Evolutionary conservation across 1,140 invertebrate species (phyloP), one percentile per base, ranked within the genome.

Genomic region (Achatina immaculata): DNA sequence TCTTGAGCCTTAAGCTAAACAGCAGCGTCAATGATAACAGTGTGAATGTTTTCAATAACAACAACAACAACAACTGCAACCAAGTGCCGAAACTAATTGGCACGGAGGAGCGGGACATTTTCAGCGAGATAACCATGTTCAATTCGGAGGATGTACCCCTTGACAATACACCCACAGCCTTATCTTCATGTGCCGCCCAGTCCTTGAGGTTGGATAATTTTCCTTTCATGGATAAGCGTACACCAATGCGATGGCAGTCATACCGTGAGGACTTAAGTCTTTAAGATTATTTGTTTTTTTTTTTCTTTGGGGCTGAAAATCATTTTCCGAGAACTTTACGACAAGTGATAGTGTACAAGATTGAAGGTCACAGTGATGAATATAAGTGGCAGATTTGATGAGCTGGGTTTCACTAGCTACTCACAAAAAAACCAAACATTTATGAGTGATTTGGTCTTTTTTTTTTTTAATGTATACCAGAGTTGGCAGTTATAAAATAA

Each of bases 71-170:
- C 48, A 55, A 55, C 19, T 21, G 24, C 48, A 74, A 74, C 43
- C 34, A 71, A 34, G 34, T 42, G 38, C 68, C 68, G 11, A 71
- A 43, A 43, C 4, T 42, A 1, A 71, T 71, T 42, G 38, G 38
- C 42, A 51, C 72, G 31, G 65, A 78, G 19, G 77, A 78, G 43
- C 65, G 43, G 6, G 77, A 78, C 65, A 78, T 78, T 38, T 78
- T 78, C 65, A 78, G 77, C 48, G 38, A 68, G 19, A 48, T 78
- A 34, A 69, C 77, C 7, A 34, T 78, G n/a, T 78, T 78, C 65
- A 68, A 28, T 7, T 40, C 42, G 7, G 77, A 78, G 21, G 77
- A 78, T 1, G 48, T 55, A 21, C 7, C 2, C 16, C 31, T 69
- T 1, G 66, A 78, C 40, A 69, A 69, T 21, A 40, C 77, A 31